Conservation (phyloP, 2,888 invertebrate genomes). For the Agrochola litura region DNA sequence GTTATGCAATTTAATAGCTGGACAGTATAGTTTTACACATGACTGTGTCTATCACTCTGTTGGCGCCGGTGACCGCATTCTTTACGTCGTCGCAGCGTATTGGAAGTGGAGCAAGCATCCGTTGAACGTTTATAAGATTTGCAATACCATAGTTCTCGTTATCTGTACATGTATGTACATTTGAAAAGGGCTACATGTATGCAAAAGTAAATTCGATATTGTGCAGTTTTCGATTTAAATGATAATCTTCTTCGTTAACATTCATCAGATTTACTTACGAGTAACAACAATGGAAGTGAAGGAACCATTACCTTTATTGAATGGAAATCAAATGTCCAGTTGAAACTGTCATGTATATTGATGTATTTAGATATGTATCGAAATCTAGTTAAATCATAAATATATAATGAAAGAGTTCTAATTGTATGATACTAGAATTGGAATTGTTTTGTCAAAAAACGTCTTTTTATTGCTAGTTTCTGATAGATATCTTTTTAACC, state of each 20-base stretch:
- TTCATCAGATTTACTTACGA: conserved; percentile 41
- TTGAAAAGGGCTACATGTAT: conserved; percentile 22
- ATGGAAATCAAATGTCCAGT: conserved; percentile 43
- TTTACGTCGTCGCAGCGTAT: conserved; percentile 76
- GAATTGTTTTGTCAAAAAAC: conserved; percentile 10
- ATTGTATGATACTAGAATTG: conserved; percentile 32
- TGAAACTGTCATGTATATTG: conserved; percentile 29
- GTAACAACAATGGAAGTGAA: conserved; percentile 36
- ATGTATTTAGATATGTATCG: conserved; percentile 12
- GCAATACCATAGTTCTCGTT: conserved; percentile 73
- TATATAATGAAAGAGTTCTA: not conserved
- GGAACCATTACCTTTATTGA: conserved; percentile 36
- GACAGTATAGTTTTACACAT: conserved; percentile 71
- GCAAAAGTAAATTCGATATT: conserved; percentile 20
- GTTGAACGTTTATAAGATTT: conserved; percentile 78
- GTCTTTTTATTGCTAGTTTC: not conserved
- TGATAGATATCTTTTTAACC: not conserved
- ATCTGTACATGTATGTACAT: conserved; percentile 56
- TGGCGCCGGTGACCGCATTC: conserved; percentile 87
- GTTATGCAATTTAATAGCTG: too few species aligned
- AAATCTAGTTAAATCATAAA: conserved; percentile 45
- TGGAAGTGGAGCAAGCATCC: conserved; percentile 86
- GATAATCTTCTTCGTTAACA: conserved; percentile 43
- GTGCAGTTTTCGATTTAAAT: conserved; percentile 50
- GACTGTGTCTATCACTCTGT: conserved; percentile 67